Evolutionary conservation across 2,888 invertebrate genomes (phyloP).

Genomic region (Aethes cnicana): DNA sequence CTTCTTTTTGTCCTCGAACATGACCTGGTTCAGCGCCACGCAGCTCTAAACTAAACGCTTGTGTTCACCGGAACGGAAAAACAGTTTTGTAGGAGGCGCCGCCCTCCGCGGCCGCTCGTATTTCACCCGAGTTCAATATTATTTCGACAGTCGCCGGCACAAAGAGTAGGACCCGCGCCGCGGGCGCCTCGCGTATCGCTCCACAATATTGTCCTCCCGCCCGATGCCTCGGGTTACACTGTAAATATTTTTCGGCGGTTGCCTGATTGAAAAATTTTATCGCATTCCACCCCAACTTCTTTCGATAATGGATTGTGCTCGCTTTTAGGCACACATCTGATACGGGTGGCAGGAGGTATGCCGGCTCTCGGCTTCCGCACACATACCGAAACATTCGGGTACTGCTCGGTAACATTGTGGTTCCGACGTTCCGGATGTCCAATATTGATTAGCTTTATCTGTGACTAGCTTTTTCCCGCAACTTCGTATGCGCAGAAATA

Average conservation of each 20-base stretch:
- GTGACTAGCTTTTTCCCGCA: not conserved
- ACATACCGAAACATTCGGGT: conserved; percentile 26
- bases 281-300: conserved; percentile 68
- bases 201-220: conserved; percentile 75
- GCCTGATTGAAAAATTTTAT: conserved; percentile 80
- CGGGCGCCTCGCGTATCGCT: conserved; percentile 68
- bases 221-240: conserved; percentile 75
- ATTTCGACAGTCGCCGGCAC: conserved; percentile 74
- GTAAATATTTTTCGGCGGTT: conserved; percentile 79
- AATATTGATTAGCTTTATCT: conserved; percentile 16
- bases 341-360: conserved; percentile 43
- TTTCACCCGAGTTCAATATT: conserved; percentile 80
- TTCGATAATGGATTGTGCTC: conserved; percentile 71
- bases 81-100: conserved; percentile 71
- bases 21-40: conserved; percentile 52
- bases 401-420: conserved; percentile 9
- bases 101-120: conserved; percentile 72
- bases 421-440: conserved; percentile 1
- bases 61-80: conserved; percentile 76
- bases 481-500: too few relatives aligned
- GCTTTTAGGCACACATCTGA: conserved; percentile 56
- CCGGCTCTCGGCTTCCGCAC: conserved; percentile 35
- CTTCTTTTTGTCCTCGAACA: conserved; percentile 40
- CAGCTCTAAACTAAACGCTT: conserved; percentile 67
- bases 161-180: conserved; percentile 73